Base-by-base conservation (phyloP, 2,888 invertebrate genomes). In the Chironomus riparius region DNA sequence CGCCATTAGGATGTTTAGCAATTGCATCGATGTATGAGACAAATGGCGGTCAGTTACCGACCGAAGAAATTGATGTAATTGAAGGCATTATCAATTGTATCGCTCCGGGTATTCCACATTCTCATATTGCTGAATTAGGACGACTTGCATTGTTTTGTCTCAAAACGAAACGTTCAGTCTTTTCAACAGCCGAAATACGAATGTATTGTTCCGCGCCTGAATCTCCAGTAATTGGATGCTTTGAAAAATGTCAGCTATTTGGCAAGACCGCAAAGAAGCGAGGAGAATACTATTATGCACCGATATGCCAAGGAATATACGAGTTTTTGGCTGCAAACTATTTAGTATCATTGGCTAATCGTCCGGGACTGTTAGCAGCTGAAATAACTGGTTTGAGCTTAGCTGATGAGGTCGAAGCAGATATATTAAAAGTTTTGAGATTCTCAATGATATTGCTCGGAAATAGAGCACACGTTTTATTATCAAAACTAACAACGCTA, bases 311-410 rank as follows among this genome's bases (percentile, higher is more conserved):
- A 70, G 84, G 86, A 1, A 83, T 87, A 77, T 84, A 85, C 15
- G 86, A 86, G 78, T 87, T 86, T 79, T 80, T 87, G n/a, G 85
- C 87, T 1, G 87, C 87, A 1, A 86, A 86, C 78, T 87, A 87
- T 79, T 82, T 87, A n/a, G 85, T 86, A 0, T 86, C 87, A 0
- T 82, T 87, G 4, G 85, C 86, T 4, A 85, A 85, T 78, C 84
- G 86, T 78, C 84, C 86, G 0, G 85, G 86, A 70, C 83, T 87
- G 15, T 80, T 87, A 4, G 82, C 86, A 21, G 82, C 85, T 12
- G 87, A 87, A 80, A 81, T 87, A 74, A 80, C 81, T 2, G 81
- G 81, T 0, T 77, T 81, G 6, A 80, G 80, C 15, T 78, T 81
- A 10, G 80, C 80, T 4, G 81, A 81, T 68, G 86, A 87, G 76